Conservation (phyloP, 2,113 vertebrate species). For the Sus scrofa region T2T-Sscrofa CM000824.6:41946501-41947000, state of each 20-base stretch:
- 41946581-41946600: background rate
- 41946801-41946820: background rate
- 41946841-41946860: background rate
- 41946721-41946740: slow-evolving; percentile 24
- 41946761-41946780: background rate
- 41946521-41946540: background rate
- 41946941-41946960: slow-evolving; percentile 14
- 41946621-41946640: background rate
- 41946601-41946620: background rate
- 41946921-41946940: background rate
- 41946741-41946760: slow-evolving; percentile 22
- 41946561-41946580: background rate
- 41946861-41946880: background rate
- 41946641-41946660: background rate
- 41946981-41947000: background rate
- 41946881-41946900: background rate
- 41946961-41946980: background rate
- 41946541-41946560: background rate
- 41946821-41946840: background rate
- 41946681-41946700: background rate
- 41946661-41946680: slow-evolving; percentile 18
- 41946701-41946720: background rate
- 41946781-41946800: background rate
- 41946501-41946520: background rate
- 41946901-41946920: background rate